Conservation (phyloP, 1,140 invertebrate species). For the Drosophila virilis region DNA sequence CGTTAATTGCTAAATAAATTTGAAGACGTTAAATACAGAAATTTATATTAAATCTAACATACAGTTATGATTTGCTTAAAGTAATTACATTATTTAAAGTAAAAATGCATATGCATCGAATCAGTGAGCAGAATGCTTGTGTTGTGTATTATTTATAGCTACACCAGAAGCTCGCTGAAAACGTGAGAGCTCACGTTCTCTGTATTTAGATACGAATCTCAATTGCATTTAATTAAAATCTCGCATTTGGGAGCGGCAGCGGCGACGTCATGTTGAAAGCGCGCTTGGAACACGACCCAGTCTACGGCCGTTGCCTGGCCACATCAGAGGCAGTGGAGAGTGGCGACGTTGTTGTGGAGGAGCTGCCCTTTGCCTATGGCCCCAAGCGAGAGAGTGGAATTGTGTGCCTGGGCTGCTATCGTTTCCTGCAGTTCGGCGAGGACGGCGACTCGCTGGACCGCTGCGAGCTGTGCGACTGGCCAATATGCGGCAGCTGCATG, state of each 20-base stretch:
- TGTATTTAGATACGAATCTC: conserved; percentile 2
- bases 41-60: neutral
- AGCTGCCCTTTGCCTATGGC: conserved; percentile 90
- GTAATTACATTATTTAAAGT: neutral
- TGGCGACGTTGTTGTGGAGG: conserved; percentile 90
- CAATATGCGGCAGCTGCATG: conserved; percentile 88
- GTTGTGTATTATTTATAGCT: conserved; percentile 28
- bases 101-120: neutral
- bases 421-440: conserved; percentile 85
- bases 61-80: no score
- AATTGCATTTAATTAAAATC: conserved; percentile 14
- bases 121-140: neutral
- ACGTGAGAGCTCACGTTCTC: neutral
- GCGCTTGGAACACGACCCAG: conserved; percentile 67
- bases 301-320: conserved; percentile 89
- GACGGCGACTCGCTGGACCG: conserved; percentile 83
- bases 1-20: neutral
- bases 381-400: conserved; percentile 89
- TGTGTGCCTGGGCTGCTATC: conserved; percentile 90
- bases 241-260: conserved; percentile 29
- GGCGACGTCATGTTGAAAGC: conserved; percentile 66
- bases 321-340: conserved; percentile 87
- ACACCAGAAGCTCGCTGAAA: neutral
- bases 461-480: conserved; percentile 92
- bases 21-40: neutral